phyloP scores from a whole-genome alignment of 2,888 invertebrate genomes.

The Myopa tessellatipennis region DNA sequence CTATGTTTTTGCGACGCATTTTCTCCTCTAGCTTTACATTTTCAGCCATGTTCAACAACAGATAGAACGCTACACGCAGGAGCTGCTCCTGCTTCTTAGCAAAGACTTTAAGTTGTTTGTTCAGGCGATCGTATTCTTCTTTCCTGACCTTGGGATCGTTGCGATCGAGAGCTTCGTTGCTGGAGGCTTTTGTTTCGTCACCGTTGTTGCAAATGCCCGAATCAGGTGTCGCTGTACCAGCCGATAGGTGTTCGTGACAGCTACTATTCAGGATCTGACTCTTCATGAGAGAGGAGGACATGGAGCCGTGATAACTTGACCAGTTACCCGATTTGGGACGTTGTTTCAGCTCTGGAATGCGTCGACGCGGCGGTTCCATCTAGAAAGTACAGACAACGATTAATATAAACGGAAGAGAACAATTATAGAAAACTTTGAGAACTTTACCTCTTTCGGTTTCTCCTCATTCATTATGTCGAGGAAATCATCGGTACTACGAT shows the following conservation, averaged over 20 bases:
- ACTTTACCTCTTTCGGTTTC: constrained; percentile 66
- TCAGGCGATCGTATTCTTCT: constrained; percentile 83
- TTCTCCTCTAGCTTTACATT: constrained; percentile 96
- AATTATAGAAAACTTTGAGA: neutral
- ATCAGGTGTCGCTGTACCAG: constrained; percentile 62
- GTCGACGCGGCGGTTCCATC: constrained; percentile 76
- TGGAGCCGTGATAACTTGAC: constrained; percentile 69
- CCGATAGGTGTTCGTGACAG: constrained; percentile 75
- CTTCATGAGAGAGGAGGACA: constrained; percentile 70
- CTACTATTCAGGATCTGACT: constrained; percentile 75
- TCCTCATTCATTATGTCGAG: constrained; percentile 69
- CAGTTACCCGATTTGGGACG: constrained; percentile 83
- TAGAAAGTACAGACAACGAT: constrained; percentile 41
- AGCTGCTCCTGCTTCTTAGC: constrained; percentile 95
- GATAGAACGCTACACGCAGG: constrained; percentile 89
- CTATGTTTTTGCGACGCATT: constrained; percentile 94
- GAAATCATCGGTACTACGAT: constrained; percentile 64
- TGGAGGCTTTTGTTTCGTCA: constrained; percentile 59
- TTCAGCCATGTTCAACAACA: constrained; percentile 94
- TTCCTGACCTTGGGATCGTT: constrained; percentile 69
- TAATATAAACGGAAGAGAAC: neutral
- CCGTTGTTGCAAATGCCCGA: constrained; percentile 49
- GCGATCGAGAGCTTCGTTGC: constrained; percentile 62
- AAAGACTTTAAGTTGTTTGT: constrained; percentile 81
- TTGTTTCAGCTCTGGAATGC: constrained; percentile 79